Evolutionary conservation across 2,888 invertebrate genomes (phyloP).

Genomic region (Nebria brevicollis): DNA sequence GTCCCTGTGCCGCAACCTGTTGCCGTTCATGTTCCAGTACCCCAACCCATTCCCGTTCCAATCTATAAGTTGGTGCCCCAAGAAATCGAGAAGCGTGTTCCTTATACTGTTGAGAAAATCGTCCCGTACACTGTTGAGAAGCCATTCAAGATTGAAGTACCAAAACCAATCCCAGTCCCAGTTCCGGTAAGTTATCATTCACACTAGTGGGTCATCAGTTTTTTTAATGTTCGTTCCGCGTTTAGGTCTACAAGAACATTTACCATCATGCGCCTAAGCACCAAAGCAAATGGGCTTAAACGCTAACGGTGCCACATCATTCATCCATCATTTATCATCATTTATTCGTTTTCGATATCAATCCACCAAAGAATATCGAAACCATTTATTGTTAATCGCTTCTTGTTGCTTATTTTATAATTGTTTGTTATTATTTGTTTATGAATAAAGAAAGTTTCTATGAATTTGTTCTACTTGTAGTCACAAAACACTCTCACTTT

Average conservation of each 20-base stretch:
- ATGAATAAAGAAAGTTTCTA: not conserved
- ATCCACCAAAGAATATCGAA: not conserved
- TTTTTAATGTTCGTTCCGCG: not conserved
- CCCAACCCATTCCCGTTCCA: slow-evolving; percentile 78
- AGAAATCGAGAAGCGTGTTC: slow-evolving; percentile 77
- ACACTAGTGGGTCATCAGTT: too few relatives aligned
- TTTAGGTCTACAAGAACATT: slow-evolving; percentile 77
- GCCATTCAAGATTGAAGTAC: slow-evolving; percentile 80
- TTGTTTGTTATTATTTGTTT: slow-evolving; percentile 1
- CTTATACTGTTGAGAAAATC: slow-evolving; percentile 78
- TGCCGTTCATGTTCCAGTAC: slow-evolving; percentile 76
- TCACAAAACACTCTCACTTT: too few relatives aligned
- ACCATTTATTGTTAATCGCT: not conserved
- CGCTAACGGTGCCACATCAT: not conserved
- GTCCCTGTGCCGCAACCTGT: slow-evolving; percentile 80
- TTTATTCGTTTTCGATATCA: not conserved
- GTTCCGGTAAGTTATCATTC: slow-evolving; percentile 55
- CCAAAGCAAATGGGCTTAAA: slow-evolving; percentile 43
- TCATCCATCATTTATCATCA: not conserved
- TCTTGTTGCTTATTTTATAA: not conserved
- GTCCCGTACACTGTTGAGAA: slow-evolving; percentile 77
- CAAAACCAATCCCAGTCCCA: slow-evolving; percentile 77
- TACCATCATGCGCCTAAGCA: slow-evolving; percentile 69
- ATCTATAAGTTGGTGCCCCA: slow-evolving; percentile 79
- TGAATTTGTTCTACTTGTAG: too few relatives aligned